phyloP scores from a whole-genome alignment of 2,888 invertebrate species.

The Coronaproctus castanopsis region DNA sequence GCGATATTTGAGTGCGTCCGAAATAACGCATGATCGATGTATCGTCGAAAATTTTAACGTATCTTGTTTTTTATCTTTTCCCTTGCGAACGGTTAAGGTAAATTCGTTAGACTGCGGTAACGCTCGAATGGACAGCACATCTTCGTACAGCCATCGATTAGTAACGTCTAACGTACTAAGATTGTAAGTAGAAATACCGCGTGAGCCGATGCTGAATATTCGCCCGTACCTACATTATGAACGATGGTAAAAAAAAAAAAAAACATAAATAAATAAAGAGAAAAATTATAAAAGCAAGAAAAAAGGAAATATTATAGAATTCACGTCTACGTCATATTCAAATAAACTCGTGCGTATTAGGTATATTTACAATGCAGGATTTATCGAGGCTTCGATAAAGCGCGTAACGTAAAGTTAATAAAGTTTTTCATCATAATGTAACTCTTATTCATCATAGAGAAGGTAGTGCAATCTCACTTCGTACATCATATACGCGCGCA shows the following conservation, averaged over 20 bases:
- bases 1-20: slow-evolving; percentile 67
- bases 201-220: slow-evolving; percentile 86
- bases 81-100: slow-evolving; percentile 65
- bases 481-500: too few species aligned
- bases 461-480: too few species aligned
- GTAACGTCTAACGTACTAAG: slow-evolving; percentile 75
- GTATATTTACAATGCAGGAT: not conserved
- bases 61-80: slow-evolving; percentile 48
- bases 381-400: not conserved
- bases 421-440: too few species aligned
- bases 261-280: not conserved
- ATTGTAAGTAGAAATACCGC: slow-evolving; percentile 92
- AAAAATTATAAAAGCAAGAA: not conserved
- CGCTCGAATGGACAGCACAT: slow-evolving; percentile 51
- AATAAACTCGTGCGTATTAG: too few species aligned
- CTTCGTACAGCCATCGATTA: slow-evolving; percentile 75
- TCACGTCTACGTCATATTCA: too few species aligned
- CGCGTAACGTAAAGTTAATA: not conserved
- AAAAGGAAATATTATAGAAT: too few species aligned
- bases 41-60: slow-evolving; percentile 93
- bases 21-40: slow-evolving; percentile 74
- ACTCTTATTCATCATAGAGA: too few species aligned
- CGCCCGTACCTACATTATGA: slow-evolving; percentile 74
- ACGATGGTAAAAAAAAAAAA: slow-evolving; percentile 17
- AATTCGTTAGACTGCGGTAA: slow-evolving; percentile 37